Evolutionary conservation across 1,140 invertebrate species (phyloP), one percentile per base, ranked within the genome.

Genomic region (Drosophila pallidifrons): DNA sequence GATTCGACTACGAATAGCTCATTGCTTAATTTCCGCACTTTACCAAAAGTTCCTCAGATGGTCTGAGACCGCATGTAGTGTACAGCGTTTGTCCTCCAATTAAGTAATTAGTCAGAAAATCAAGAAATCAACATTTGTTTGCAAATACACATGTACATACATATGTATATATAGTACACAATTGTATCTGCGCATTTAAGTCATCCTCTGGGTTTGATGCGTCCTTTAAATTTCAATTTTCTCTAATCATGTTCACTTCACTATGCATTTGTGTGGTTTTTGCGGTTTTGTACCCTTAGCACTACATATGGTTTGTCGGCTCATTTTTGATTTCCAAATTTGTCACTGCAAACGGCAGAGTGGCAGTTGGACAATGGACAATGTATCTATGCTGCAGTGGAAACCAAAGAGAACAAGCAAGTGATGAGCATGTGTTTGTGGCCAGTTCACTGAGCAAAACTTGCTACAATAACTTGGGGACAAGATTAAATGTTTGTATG

Each of bases 221-320:
- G 54, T 71, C 61, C 61, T 59, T 64, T 65, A 65, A 65, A 55
- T 65, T 65, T 65, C 63, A 65, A 65, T 65, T 65, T 65, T 65
- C 49, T 11, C 51, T 55, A 65, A 65, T 65, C 63, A 20, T 55
- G 51, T 46, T 43, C 63, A 59, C 28, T 67, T 70, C 72, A 59
- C 69, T 68, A 79, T 66, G 61, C 74, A 68, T 71, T 82, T 66
- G 49, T 82, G 81, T 46, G 80, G 81, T 63, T 82, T 82, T 83
- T 83, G 81, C 35, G 81, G 81, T 82, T 72, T 51, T 51, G 32
- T 60, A 43, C 49, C 43, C 43, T 64, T 64, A 55, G 35, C 30
- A 13, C 25, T 41, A 25, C 25, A 25, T 60, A 47, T 77, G 57
- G 55, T 60, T 25, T 51, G 43, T 47, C 15, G 54, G 35, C 32